Evolutionary conservation across 1,140 invertebrate genomes (phyloP).

Genomic region (Tetramorium simillimum): DNA sequence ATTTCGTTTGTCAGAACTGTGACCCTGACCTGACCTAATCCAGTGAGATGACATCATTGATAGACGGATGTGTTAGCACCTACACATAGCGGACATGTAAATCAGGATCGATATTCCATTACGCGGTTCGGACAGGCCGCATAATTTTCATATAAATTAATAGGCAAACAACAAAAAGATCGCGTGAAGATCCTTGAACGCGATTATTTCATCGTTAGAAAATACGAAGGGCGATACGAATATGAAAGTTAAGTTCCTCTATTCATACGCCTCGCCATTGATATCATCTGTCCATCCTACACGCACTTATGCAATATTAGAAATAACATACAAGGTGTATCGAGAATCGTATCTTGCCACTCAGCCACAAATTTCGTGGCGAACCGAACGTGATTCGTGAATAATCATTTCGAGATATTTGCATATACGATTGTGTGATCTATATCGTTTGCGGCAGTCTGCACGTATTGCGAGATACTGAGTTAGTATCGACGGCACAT

Average conservation of each 20-base stretch:
- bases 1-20: background rate
- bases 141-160: conserved; percentile 50
- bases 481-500: background rate
- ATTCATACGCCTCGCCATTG: conserved; percentile 14
- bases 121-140: background rate
- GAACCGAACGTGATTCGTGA: background rate
- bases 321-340: conserved; percentile 19
- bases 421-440: background rate
- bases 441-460: background rate
- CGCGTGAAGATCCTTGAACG: background rate
- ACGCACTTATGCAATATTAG: conserved; percentile 5
- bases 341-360: background rate
- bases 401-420: conserved; percentile 11
- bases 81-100: background rate
- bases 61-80: conserved; percentile 24
- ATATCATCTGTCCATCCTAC: conserved; percentile 15
- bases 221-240: conserved; percentile 11
- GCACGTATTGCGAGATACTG: background rate
- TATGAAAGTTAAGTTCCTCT: conserved; percentile 19
- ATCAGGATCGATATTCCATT: background rate
- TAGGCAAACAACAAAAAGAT: background rate
- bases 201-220: conserved; percentile 53
- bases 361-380: background rate
- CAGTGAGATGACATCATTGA: conserved; percentile 27
- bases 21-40: conserved; percentile 48